These are phyloP conservation scores for Thereva unica DNA, from an alignment of 2,888 invertebrate species.

Conservation along the genomic window DNA sequence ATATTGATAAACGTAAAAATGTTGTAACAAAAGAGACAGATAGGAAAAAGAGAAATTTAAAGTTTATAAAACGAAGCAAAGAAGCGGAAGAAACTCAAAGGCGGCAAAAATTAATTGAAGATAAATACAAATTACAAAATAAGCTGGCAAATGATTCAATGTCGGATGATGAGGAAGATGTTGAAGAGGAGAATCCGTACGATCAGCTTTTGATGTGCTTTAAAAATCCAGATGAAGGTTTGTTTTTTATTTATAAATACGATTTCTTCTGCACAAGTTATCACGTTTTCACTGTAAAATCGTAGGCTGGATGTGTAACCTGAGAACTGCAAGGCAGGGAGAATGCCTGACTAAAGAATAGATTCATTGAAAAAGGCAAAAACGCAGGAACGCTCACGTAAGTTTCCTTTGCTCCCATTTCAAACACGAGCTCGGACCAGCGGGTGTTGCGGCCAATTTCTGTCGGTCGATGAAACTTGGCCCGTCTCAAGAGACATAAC, in stretches of 20 bases:
- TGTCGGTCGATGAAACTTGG: no score
- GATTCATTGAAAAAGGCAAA: no score
- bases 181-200: constrained; percentile 61
- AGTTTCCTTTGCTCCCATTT: no score
- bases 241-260: background rate
- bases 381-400: no score
- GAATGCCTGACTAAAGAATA: no score
- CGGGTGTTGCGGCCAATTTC: no score
- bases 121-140: constrained; percentile 42
- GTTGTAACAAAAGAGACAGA: constrained; percentile 4
- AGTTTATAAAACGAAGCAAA: constrained; percentile 51
- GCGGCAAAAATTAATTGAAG: constrained; percentile 45
- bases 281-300: constrained; percentile 25
- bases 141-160: constrained; percentile 1
- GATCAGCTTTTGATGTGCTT: constrained; percentile 63
- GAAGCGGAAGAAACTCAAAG: constrained; percentile 50
- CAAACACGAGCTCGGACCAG: no score
- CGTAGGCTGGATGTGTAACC: no score
- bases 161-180: constrained; percentile 51
- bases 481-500: no score
- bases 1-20: constrained; percentile 2
- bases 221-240: constrained; percentile 43
- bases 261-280: constrained; percentile 38
- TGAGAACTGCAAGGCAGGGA: no score
- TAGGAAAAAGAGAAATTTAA: constrained; percentile 47